Percentiles rank a stretch among this genome's conserved stretches.
These are phyloP conservation scores for Pygoscelis adeliae DNA, from an alignment of 2,113 vertebrate species.

Conservation along the genomic window DNA sequence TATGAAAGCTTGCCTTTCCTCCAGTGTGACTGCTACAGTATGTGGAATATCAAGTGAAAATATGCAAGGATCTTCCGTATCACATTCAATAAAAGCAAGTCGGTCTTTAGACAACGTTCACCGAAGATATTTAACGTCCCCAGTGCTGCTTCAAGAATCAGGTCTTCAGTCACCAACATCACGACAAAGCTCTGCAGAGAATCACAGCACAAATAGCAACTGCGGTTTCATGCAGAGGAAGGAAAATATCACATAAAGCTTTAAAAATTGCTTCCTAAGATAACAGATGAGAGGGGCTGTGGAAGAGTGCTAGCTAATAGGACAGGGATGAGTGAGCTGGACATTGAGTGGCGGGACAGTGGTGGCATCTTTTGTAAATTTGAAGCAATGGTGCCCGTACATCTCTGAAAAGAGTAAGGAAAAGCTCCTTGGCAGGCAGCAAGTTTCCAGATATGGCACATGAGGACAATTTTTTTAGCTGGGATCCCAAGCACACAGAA, in stretches of 20 bases:
- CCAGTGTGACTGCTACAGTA: neutral
- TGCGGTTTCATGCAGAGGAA: neutral
- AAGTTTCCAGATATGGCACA: neutral
- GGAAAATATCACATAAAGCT: neutral
- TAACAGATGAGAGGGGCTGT: neutral
- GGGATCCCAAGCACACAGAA: neutral
- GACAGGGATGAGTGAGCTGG: neutral
- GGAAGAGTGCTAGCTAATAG: neutral
- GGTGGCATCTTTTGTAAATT: neutral
- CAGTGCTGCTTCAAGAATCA: neutral
- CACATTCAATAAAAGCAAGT: neutral
- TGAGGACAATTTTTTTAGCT: neutral
- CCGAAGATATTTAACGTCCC: neutral
- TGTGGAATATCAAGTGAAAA: neutral
- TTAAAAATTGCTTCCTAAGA: neutral
- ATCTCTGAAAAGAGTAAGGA: neutral
- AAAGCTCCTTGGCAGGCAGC: neutral
- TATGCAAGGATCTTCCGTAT: neutral
- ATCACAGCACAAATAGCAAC: neutral
- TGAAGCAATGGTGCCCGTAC: fast-evolving
- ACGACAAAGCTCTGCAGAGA: neutral
- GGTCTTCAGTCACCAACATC: neutral
- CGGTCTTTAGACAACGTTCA: fast-evolving
- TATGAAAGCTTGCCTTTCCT: neutral
- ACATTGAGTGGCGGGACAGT: fast-evolving